A percentile compares a stretch with the other conserved stretches of the same genome.
Evolutionary conservation across 2,888 invertebrate genomes (phyloP).

Genomic region (Leptura quadrifasciata): DNA sequence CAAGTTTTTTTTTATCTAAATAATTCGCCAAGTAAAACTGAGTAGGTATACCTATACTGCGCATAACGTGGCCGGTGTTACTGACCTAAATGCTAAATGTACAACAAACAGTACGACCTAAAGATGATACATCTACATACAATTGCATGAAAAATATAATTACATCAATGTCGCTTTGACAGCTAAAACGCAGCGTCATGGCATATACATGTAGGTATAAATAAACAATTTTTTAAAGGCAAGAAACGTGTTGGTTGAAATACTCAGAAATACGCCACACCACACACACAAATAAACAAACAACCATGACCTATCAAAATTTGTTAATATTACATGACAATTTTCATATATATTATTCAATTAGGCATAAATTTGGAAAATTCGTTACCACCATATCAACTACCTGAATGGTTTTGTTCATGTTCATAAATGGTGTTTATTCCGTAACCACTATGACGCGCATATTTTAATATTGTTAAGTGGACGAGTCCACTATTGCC

Average conservation of each 20-base stretch:
- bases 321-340: background rate
- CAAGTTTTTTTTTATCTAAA: background rate
- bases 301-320: background rate
- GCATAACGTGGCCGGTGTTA: background rate
- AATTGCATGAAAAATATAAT: background rate
- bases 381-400: conserved; percentile 11
- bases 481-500: conserved; percentile 38
- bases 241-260: no score
- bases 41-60: background rate
- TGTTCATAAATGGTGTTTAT: conserved; percentile 6
- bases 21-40: background rate
- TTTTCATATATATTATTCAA: background rate
- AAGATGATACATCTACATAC: background rate
- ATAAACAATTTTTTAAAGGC: background rate
- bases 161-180: background rate
- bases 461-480: conserved; percentile 25
- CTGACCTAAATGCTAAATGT: conserved; percentile 7
- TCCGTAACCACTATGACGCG: conserved; percentile 28
- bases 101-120: background rate
- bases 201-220: background rate
- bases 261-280: no score
- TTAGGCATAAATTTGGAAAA: conserved; percentile 28
- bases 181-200: background rate
- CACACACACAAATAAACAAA: no score
- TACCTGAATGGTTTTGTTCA: conserved; percentile 18